Evolutionary conservation across 2,113 vertebrate species (phyloP), one percentile per base, ranked within the genome.

Genomic region (Cephalopterus ornatus): DNA sequence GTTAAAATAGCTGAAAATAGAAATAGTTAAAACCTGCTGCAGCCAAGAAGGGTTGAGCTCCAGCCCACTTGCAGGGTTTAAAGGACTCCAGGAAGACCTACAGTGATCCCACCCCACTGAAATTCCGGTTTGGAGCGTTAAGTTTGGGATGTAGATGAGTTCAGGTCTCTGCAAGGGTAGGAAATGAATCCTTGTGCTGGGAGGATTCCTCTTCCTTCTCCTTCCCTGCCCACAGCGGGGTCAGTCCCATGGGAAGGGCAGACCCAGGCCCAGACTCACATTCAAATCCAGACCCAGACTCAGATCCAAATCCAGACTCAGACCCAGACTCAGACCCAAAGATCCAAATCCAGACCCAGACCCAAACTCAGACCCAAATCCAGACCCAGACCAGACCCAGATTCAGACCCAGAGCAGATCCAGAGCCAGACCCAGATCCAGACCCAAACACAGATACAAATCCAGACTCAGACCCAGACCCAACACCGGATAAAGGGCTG

Each of bases 311-410:
- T 13, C 12, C 33, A 58, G 12, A 33, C 7, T 12, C 32, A 22
- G 18, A 56, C 9, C 12, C 32, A 21, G 12, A 56, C 4, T 12
- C 32, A n/a, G 4, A 23, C 4, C 17, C 30, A 16, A 9, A n/a
- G n/a, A 27, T 8, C 26, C 50, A 28, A 14, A 8, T 26, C 14
- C 50, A 52, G 50, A 27, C 26, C 8, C 50, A 33, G 8, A 22
- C 4, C 6, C 33, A 58, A 4, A n/a, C 3, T 1, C 33, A n/a
- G 6, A 22, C 4, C 20, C 20, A 22, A 7, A n/a, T 2, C 5
- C 55, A 56, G 32, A 21, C 7, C 12, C 55, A 56, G 7, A 56
- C 5, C 22, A n/a, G 20, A 14, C 8, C 53, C 55, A 56, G 6
- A 56, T 19, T 11, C 28, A 73, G 41, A 44, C 7, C 30, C 53